phyloP scores from a whole-genome alignment of 2,797 vertebrate species.

The Buphagus erythrorhynchus region DNA sequence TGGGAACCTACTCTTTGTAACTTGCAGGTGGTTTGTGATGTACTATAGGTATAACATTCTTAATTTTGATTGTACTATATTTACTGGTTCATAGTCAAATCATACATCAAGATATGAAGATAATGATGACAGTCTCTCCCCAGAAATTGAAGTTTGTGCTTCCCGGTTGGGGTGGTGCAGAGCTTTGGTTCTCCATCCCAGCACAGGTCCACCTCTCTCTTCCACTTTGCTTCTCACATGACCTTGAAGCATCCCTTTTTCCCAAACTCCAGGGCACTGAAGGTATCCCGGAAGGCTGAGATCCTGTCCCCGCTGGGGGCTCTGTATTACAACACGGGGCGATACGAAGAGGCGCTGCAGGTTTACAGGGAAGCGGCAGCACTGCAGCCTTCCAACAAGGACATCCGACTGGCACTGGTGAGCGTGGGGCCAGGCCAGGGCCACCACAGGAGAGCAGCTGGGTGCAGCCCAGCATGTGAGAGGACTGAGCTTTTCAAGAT shows the following conservation, averaged over 20 bases:
- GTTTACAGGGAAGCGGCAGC: constrained; percentile 87
- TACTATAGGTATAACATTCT: background rate
- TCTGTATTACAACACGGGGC: constrained; percentile 94
- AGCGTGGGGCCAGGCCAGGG: constrained; percentile 19
- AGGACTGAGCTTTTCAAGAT: background rate
- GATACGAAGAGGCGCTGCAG: constrained; percentile 89
- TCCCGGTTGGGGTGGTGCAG: background rate
- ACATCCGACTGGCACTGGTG: constrained; percentile 91
- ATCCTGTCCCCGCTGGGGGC: constrained; percentile 91
- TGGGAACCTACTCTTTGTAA: background rate
- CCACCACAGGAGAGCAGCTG: accelerated
- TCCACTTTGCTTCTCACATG: background rate
- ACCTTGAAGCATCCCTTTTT: background rate
- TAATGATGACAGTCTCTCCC: background rate
- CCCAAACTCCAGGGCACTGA: constrained; percentile 82
- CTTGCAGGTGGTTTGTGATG: background rate
- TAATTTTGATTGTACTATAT: background rate
- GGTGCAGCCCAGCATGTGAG: accelerated
- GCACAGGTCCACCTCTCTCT: accelerated
- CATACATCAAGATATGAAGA: background rate
- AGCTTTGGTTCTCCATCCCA: background rate
- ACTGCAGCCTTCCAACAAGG: constrained; percentile 86
- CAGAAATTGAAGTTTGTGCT: background rate
- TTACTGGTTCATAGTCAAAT: background rate
- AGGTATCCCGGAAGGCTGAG: constrained; percentile 87